Base-by-base conservation (phyloP, 2,113 vertebrate genomes). In the Sprattus sprattus region DNA sequence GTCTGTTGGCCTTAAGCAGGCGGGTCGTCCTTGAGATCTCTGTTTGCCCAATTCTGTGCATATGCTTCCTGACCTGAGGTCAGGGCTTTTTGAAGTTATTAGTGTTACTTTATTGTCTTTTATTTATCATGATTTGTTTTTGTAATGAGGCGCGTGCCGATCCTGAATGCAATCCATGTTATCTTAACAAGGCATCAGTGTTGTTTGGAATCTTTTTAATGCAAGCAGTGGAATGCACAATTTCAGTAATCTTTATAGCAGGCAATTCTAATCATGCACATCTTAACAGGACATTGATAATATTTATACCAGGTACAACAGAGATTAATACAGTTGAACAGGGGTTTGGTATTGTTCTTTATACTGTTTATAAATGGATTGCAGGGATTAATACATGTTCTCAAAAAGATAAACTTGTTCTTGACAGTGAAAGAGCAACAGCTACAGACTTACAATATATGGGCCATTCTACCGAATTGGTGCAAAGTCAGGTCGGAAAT, bases 361-460 rank as follows among this genome's bases (percentile, higher is more conserved):
- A 71, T 28, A 3, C 2, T 13, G n/a, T 75, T 75, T 75, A 75
- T 75, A 75, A 39, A 78, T 78, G 28, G 11, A 39, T 78, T 22
- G 7, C 60, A 25, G 22, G 22, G n/a, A 39, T 78, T 78, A 16
- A 39, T 78, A 78, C 64, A 67, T 28, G 9, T 67, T 67, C 64
- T 67, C 64, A 28, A 28, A 64, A 64, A 67, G n/a, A 28, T 28
- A 67, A 28, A 28, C 64, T 67, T 67, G n/a, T 28, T 9, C n/a
- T 67, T 67, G 64, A 67, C 64, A 28, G n/a, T 11, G 64, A 67
- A 78, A 39, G 2, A 32, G 3, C 71, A 28, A 71, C 57, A n/a
- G 57, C 57, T 71, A 78, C 71, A 78, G 71, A 78, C 28, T 44
- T 78, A 39, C 28, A 39, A 78, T 78, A 78, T 78, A n/a, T n/a